phyloP scores from a whole-genome alignment of 2,113 vertebrate genomes.

The Pseudopipra pipra region DNA sequence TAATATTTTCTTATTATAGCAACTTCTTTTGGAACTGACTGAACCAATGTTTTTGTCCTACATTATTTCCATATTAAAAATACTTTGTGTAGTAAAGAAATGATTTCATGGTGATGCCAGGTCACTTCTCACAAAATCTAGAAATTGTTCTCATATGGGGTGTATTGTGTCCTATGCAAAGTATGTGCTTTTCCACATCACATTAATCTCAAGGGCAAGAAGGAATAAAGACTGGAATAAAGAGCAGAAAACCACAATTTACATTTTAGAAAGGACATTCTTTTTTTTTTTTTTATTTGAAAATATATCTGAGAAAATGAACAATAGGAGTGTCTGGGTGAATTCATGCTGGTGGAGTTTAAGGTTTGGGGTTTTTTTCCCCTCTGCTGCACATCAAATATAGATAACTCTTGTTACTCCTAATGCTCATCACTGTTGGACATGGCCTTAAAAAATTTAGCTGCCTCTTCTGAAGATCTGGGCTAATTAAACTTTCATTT shows the following conservation, averaged over 20 bases:
- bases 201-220: not conserved
- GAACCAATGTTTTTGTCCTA: not conserved
- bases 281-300: not conserved
- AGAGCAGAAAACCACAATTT: not conserved
- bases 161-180: not conserved
- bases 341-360: not conserved
- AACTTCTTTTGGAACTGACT: not conserved
- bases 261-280: not conserved
- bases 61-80: not conserved
- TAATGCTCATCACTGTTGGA: not conserved
- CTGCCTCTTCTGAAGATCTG: not conserved
- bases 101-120: not conserved
- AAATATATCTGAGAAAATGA: not conserved
- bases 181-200: not conserved
- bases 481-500: not conserved
- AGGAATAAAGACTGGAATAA: not conserved
- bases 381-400: not conserved
- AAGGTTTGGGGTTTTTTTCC: no score
- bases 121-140: not conserved
- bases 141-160: not conserved
- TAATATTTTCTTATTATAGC: not conserved
- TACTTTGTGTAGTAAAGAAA: not conserved
- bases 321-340: not conserved
- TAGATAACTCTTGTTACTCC: not conserved
- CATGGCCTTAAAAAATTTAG: not conserved